phyloP scores from a whole-genome alignment of 2,797 vertebrate genomes.

The Enteromius treurensis region DNA sequence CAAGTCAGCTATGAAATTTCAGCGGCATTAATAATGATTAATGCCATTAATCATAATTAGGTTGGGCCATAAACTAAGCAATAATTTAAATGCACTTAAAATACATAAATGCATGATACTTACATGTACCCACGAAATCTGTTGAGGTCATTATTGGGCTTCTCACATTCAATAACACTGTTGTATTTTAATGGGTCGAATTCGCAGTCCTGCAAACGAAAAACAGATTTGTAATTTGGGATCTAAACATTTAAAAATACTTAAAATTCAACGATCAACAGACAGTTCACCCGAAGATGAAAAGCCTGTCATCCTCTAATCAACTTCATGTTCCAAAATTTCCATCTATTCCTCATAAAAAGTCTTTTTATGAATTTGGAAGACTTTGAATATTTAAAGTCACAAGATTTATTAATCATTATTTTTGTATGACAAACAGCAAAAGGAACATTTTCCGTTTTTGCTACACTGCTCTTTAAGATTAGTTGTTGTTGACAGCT shows the following conservation, averaged over 20 bases:
- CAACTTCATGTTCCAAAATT: neutral
- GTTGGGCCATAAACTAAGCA: neutral
- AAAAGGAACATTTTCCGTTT: neutral
- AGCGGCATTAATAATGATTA: neutral
- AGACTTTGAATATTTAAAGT: neutral
- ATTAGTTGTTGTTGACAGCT: neutral
- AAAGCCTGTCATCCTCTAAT: neutral
- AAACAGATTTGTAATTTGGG: constrained; percentile 35
- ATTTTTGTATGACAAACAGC: neutral
- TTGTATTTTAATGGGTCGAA: constrained; percentile 93
- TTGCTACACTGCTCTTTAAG: neutral
- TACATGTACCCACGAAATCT: constrained; percentile 95
- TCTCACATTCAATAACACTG: constrained; percentile 93
- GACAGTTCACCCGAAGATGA: neutral
- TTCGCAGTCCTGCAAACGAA: constrained; percentile 87
- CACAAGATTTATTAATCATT: neutral
- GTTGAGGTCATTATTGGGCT: constrained; percentile 96
- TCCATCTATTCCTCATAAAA: no score
- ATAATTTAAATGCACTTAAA: neutral
- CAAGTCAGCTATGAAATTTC: neutral
- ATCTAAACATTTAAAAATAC: neutral
- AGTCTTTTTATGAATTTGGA: neutral
- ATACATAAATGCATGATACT: constrained; percentile 70
- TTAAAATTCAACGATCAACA: neutral
- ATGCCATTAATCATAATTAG: neutral